Percentiles rank a stretch among this genome's conserved stretches.
phyloP scores from a whole-genome alignment of 2,888 invertebrate genomes.

The Folsomia candida region DNA sequence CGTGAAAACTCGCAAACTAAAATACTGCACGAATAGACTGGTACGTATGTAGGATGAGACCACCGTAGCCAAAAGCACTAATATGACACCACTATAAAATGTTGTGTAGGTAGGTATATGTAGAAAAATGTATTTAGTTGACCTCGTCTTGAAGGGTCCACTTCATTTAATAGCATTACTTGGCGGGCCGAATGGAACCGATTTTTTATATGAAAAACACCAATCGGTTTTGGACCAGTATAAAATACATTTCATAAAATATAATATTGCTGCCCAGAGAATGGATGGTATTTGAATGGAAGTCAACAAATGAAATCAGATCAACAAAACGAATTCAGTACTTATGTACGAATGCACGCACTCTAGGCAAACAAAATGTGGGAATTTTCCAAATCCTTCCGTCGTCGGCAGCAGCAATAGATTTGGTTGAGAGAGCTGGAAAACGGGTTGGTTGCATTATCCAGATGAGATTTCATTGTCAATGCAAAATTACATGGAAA shows the following conservation, averaged over 20 bases:
- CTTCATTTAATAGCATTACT: no score
- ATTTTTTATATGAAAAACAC: no score
- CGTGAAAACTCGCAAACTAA: not conserved
- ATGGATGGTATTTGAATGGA: not conserved
- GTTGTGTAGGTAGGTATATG: no score
- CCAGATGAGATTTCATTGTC: not conserved
- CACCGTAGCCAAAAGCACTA: no score
- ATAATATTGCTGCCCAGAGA: no score
- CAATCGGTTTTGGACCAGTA: not conserved
- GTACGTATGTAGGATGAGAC: no score
- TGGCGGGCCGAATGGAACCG: no score
- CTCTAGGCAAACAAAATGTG: not conserved
- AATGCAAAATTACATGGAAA: not conserved
- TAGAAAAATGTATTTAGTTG: no score
- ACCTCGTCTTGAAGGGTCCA: no score
- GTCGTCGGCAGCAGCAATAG: no score
- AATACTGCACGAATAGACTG: not conserved
- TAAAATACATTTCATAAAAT: not conserved
- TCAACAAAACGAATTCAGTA: not conserved
- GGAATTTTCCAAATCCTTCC: not conserved
- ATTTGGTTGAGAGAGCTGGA: no score
- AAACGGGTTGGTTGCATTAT: not conserved
- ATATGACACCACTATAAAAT: no score
- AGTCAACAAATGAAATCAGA: not conserved
- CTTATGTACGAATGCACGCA: not conserved